phyloP scores from a whole-genome alignment of 92 coral and sea anemone species.

The Isaurus tuberculatus region DNA sequence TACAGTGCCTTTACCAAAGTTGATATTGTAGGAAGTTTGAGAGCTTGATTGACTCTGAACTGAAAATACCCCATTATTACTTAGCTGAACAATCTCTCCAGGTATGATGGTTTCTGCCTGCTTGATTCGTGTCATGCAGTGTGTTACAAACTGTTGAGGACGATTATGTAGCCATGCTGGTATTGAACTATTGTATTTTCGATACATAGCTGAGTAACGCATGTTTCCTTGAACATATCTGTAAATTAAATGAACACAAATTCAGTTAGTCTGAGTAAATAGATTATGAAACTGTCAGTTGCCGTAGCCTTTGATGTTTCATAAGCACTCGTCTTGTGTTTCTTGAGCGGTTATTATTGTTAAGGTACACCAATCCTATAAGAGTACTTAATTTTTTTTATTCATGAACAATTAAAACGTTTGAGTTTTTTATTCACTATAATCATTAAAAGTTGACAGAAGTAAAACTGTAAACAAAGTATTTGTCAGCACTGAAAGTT shows the following conservation, averaged over 20 bases:
- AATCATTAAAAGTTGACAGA: neutral
- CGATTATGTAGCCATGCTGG: slow-evolving; percentile 11
- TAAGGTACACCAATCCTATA: neutral
- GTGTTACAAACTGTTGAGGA: slow-evolving; percentile 8
- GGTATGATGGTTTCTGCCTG: neutral
- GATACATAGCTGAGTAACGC: slow-evolving; percentile 15
- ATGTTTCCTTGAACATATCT: slow-evolving; percentile 2
- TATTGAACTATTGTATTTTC: slow-evolving; percentile 1
- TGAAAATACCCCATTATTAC: slow-evolving; percentile 3
- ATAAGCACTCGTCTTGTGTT: neutral
- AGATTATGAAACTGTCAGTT: neutral
- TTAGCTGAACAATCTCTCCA: neutral
- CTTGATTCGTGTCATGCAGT: neutral
- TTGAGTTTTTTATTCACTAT: neutral
- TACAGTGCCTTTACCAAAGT: slow-evolving; percentile 1
- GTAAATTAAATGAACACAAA: neutral
- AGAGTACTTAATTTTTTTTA: too few relatives aligned
- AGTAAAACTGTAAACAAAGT: neutral
- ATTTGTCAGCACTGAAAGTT: neutral
- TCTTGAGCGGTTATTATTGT: neutral
- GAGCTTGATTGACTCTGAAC: slow-evolving; percentile 17
- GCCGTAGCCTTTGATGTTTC: neutral
- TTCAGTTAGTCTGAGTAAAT: neutral
- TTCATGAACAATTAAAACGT: neutral
- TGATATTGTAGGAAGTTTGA: neutral